These are phyloP conservation scores for Cryptus viduatorius DNA, from an alignment of 2,888 invertebrate genomes.

Conservation along the genomic window DNA sequence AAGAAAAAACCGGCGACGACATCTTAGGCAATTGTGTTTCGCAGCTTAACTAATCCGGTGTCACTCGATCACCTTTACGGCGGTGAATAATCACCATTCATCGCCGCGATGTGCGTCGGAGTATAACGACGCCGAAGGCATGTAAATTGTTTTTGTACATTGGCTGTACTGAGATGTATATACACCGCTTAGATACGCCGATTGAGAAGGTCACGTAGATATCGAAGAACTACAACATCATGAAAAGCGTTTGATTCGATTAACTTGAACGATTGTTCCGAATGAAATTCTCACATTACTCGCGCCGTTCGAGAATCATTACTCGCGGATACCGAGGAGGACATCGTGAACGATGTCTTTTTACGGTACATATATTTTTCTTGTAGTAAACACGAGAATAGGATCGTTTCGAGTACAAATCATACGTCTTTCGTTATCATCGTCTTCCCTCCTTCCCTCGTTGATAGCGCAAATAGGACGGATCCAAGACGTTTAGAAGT, in stretches of 20 bases:
- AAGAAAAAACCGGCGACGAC: conserved; percentile 46
- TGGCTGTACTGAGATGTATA: conserved; percentile 68
- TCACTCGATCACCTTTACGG: conserved; percentile 63
- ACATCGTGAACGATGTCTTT: conserved; percentile 18
- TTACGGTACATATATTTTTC: conserved; percentile 68
- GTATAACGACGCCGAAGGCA: conserved; percentile 39
- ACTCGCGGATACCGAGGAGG: neutral
- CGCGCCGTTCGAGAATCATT: neutral
- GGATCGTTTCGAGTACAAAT: conserved; percentile 69
- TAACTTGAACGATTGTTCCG: conserved; percentile 24
- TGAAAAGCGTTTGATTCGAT: conserved; percentile 38
- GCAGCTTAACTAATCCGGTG: conserved; percentile 56
- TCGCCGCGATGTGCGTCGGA: conserved; percentile 28
- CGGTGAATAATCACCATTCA: conserved; percentile 18
- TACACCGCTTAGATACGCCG: conserved; percentile 67
- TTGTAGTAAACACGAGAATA: conserved; percentile 62
- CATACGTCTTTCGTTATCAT: conserved; percentile 64
- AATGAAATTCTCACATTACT: neutral
- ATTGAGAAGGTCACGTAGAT: conserved; percentile 58
- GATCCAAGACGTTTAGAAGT: neutral
- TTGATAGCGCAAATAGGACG: conserved; percentile 58
- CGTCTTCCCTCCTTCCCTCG: conserved; percentile 65
- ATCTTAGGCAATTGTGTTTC: conserved; percentile 60
- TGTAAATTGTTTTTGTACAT: conserved; percentile 64
- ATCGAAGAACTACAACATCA: conserved; percentile 48